Conservation (phyloP, 2,113 vertebrate genomes). For the Tricholaema leucomelas region DNA sequence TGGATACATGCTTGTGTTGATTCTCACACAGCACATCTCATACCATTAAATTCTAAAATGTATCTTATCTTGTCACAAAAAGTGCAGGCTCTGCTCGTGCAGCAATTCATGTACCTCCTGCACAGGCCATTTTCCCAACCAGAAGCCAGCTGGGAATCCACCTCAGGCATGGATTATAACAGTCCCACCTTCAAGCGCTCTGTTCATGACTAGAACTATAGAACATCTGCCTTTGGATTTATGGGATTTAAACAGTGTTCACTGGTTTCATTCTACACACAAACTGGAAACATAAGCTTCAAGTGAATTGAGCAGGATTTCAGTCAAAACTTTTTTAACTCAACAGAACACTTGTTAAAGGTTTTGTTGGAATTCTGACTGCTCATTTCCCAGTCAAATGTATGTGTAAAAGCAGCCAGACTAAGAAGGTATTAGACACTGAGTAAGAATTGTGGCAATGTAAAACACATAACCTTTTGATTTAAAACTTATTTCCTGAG, state of each 20-base stretch:
- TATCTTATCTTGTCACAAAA: neutral
- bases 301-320: neutral
- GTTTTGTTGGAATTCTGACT: neutral
- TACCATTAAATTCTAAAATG: neutral
- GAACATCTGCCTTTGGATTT: accelerated
- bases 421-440: neutral
- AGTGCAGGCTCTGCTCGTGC: accelerated
- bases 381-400: neutral
- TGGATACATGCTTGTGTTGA: accelerated
- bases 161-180: accelerated
- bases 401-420: neutral
- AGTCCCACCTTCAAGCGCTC: neutral
- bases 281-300: neutral
- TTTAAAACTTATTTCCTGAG: neutral
- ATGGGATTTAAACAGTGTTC: neutral
- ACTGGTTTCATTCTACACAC: neutral
- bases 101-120: neutral
- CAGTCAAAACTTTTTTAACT: neutral
- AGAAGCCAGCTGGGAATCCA: neutral
- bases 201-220: accelerated
- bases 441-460: neutral
- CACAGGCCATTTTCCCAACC: neutral
- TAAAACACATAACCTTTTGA: neutral
- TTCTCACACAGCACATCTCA: neutral
- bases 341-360: neutral